These are phyloP conservation scores for Eutolmus rufibarbis DNA, from an alignment of 2,888 invertebrate genomes.

Conservation along the genomic window DNA sequence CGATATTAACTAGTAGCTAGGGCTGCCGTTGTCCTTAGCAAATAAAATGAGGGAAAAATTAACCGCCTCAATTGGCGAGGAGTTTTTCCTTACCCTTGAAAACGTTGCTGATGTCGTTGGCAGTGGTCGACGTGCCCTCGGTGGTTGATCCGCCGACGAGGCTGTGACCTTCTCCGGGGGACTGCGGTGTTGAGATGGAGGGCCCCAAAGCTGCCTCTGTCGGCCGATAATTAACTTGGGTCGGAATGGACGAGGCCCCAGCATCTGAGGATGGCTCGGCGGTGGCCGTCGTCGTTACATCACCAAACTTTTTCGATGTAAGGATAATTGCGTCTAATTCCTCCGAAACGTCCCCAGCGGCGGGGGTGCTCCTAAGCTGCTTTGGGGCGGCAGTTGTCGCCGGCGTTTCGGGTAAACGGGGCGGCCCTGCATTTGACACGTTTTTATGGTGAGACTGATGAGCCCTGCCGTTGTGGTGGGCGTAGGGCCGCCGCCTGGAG, in stretches of 20 bases:
- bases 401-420: background rate
- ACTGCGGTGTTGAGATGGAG: background rate
- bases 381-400: background rate
- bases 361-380: background rate
- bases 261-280: background rate
- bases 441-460: background rate
- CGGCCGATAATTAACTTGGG: background rate
- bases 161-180: background rate
- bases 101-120: slow-evolving; percentile 51
- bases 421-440: background rate
- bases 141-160: background rate
- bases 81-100: slow-evolving; percentile 49
- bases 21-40: background rate
- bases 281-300: slow-evolving; percentile 21
- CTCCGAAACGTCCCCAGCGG: background rate
- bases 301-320: slow-evolving; percentile 34
- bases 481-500: background rate
- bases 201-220: background rate
- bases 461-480: background rate
- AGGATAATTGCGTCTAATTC: slow-evolving; percentile 26
- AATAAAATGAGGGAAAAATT: background rate
- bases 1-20: background rate
- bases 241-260: background rate
- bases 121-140: slow-evolving; percentile 46
- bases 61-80: background rate